These are phyloP conservation scores for Scolopax bukidnonensis DNA, from an alignment of 2,797 vertebrate genomes.

Conservation along the genomic window DNA sequence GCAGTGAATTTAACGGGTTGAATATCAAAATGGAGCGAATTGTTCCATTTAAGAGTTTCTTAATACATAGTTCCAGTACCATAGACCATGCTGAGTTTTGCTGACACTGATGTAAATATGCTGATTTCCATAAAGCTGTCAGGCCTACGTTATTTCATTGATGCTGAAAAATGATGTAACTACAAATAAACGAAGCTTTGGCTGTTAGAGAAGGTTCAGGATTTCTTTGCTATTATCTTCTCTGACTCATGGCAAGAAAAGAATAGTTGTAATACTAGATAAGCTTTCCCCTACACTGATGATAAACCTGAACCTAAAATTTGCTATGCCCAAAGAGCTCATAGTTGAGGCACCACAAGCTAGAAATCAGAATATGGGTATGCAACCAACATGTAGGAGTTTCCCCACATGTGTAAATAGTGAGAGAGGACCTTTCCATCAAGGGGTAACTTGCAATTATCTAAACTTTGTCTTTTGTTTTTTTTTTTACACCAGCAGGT, in stretches of 20 bases:
- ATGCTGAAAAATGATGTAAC: background rate
- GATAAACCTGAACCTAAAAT: background rate
- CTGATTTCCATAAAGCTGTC: background rate
- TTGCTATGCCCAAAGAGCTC: background rate
- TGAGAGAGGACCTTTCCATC: background rate
- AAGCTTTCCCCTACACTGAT: background rate
- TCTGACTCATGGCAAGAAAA: background rate
- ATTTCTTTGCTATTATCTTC: background rate
- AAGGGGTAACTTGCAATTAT: background rate
- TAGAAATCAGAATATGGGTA: background rate
- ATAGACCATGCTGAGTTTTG: background rate
- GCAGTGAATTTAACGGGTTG: background rate
- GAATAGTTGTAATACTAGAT: background rate
- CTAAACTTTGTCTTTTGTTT: background rate
- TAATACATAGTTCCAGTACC: background rate
- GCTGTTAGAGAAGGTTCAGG: background rate
- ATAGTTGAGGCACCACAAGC: rapidly evolving
- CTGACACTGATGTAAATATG: background rate
- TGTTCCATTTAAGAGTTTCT: background rate
- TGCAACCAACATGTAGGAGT: background rate
- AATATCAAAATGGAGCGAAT: background rate
- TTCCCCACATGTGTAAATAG: background rate
- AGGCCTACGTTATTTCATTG: background rate
- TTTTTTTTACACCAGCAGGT: background rate
- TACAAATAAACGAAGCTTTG: background rate